Conservation (phyloP, 2,888 invertebrate species). For the Carterocephalus palaemon region DNA sequence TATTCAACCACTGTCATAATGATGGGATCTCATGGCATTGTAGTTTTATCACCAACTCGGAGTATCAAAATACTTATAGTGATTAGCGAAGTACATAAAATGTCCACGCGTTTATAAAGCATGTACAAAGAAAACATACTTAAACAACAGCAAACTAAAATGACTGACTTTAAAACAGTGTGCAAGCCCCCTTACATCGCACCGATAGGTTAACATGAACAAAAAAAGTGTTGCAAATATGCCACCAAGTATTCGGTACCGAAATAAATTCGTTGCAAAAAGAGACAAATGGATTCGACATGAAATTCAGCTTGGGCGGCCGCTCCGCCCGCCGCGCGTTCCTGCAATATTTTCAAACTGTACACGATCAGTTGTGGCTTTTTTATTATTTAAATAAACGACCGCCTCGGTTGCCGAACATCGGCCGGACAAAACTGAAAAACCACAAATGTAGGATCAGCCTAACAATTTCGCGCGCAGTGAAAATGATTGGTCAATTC, state of each 20-base stretch:
- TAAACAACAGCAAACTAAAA: too few species aligned
- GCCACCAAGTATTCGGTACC: constrained; percentile 11
- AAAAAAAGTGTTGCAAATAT: constrained; percentile 14
- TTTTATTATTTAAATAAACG: constrained; percentile 23
- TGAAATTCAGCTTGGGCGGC: constrained; percentile 18
- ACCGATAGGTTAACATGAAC: constrained; percentile 9
- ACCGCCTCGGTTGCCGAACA: constrained; percentile 10
- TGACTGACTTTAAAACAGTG: background rate
- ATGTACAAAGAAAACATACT: too few species aligned
- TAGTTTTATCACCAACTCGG: too few species aligned
- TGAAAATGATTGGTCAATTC: too few species aligned
- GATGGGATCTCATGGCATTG: too few species aligned
- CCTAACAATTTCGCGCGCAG: too few species aligned
- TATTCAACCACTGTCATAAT: too few species aligned
- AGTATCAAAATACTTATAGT: too few species aligned
- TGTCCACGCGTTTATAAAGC: too few species aligned
- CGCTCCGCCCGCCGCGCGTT: constrained; percentile 12
- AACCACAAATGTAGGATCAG: constrained; percentile 9
- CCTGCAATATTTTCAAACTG: constrained; percentile 19
- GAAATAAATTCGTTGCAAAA: constrained; percentile 23
- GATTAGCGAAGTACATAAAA: too few species aligned
- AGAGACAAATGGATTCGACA: constrained; percentile 17
- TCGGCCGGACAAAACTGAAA: background rate
- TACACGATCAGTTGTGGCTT: constrained; percentile 18
- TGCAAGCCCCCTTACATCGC: background rate